Base-by-base conservation (phyloP, 2,113 vertebrate genomes). In the Aegotheles bennettii region DNA sequence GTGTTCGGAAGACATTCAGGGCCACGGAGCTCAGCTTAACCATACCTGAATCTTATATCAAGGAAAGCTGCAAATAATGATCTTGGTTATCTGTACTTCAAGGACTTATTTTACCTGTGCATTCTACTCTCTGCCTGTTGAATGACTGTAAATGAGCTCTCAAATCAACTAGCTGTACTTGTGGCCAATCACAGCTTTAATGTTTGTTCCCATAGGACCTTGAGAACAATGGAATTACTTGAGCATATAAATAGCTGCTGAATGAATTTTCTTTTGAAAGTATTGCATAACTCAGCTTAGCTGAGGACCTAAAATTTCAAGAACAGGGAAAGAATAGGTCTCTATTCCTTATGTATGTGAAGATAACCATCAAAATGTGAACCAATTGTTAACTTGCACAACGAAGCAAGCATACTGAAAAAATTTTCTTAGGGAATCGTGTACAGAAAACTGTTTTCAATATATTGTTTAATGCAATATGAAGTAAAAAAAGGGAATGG, bases 241-340 rank as follows among this genome's bases (percentile, higher is more conserved):
- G 48, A 90, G 43, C 79, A 68, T 84, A 85, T 81, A 88, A 96
- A 92, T 90, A 95, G 68, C 67, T 88, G 85, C 76, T 45, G 78
- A 78, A 78, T 56, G 56, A 86, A 80, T 77, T 40, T 86, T 61
- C 18, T 56, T 88, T 78, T 78, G 51, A 60, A 90, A 84, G 14
- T 38, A 82, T 43, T 94, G 69, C 68, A 21, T 92, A 93, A 94
- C 17, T 60, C 26, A 45, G 47, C 28, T 42, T 81, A 90, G 75
- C n/a, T 6, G 60, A 86, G 56, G 93, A 78, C 31, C 36, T 48
- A 61, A 31, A 60, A 73, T 84, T 86, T 84, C 21, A 89, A 61
- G 73, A 86, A 59, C 7, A 48, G 10, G 16, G 59, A 43, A 90
- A 84, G 43, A 93, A 74, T 50, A 84, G 9, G 33, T 78, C 31